phyloP scores from a whole-genome alignment of 2,797 vertebrate species.

The Sciaenops ocellatus region DNA sequence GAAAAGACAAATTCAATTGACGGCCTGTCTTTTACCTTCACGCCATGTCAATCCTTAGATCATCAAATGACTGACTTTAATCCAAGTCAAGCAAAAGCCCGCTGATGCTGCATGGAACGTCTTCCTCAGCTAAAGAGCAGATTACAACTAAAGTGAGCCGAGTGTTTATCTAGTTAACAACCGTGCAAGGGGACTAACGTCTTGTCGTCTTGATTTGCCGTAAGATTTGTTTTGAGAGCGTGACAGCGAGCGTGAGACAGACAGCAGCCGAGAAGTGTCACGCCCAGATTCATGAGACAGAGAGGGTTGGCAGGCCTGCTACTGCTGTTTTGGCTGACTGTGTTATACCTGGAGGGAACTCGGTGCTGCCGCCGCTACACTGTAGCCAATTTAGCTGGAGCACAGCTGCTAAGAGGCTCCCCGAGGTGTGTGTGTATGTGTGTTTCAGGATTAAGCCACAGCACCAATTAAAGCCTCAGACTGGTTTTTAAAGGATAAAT shows the following conservation, averaged over 20 bases:
- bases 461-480: conserved; percentile 84
- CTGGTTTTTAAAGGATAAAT: conserved; percentile 84
- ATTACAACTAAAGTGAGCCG: conserved; percentile 68
- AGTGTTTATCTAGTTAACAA: conserved; percentile 68
- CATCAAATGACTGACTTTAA: conserved; percentile 61
- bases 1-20: conserved; percentile 54
- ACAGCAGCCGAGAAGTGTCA: conserved; percentile 70
- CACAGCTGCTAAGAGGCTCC: conserved; percentile 83
- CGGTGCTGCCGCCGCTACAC: conserved; percentile 58
- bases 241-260: conserved; percentile 71
- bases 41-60: conserved; percentile 52
- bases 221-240: conserved; percentile 70
- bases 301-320: conserved; percentile 62
- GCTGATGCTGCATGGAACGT: conserved; percentile 25
- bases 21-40: conserved; percentile 33
- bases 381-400: conserved; percentile 81
- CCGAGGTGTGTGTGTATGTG: conserved; percentile 65
- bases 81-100: conserved; percentile 48
- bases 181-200: conserved; percentile 51
- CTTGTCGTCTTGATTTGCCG: conserved; percentile 72
- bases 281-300: conserved; percentile 74
- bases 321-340: conserved; percentile 74
- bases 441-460: conserved; percentile 80
- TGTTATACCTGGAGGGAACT: conserved; percentile 78
- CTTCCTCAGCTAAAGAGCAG: conserved; percentile 58